Evolutionary conservation across 2,797 vertebrate species (phyloP).

Genomic region (Malacoraja senta): DNA sequence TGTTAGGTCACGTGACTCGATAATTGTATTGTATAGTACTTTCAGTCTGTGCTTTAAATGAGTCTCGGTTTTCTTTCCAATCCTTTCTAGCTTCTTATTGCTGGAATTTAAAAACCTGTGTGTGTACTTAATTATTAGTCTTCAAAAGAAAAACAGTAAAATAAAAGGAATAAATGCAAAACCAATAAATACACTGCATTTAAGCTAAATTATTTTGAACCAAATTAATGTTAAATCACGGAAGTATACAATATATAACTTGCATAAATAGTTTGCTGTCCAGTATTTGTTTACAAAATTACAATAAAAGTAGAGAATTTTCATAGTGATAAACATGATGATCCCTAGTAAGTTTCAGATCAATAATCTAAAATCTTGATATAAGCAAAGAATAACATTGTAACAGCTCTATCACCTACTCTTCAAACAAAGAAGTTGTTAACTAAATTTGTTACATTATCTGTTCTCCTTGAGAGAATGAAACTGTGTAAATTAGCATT

Average conservation of each 20-base stretch:
- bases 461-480: not conserved
- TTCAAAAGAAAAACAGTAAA: constrained; percentile 14
- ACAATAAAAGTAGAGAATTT: not conserved
- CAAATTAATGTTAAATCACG: not conserved
- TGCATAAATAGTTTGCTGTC: not conserved
- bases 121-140: constrained; percentile 28
- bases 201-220: not conserved
- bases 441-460: not conserved
- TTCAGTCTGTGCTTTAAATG: constrained; percentile 82
- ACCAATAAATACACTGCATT: constrained; percentile 1
- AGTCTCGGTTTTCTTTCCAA: constrained; percentile 28
- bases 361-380: not conserved
- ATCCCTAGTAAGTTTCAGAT: not conserved
- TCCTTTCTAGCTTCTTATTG: constrained; percentile 66
- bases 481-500: not conserved
- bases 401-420: not conserved
- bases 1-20: constrained; percentile 77
- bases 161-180: constrained; percentile 22
- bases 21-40: constrained; percentile 75
- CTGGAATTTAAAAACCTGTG: constrained; percentile 44
- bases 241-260: not conserved
- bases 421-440: not conserved
- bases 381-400: not conserved
- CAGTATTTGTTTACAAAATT: constrained; percentile 2
- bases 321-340: not conserved